Evolutionary conservation across 1,140 invertebrate genomes (phyloP).

Genomic region (Brachionus paranguensis): DNA sequence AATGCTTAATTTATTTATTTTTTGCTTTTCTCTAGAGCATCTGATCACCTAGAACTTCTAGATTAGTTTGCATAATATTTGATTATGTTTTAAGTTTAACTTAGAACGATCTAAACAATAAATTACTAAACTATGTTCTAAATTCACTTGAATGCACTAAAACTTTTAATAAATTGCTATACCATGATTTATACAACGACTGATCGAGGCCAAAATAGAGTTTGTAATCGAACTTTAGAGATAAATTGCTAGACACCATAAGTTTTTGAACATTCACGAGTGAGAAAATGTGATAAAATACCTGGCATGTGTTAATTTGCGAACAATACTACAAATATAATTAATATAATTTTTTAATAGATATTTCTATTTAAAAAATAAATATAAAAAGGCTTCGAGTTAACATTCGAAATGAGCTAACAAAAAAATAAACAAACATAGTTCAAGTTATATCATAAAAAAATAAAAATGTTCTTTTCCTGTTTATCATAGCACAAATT

Average conservation of each 20-base stretch:
- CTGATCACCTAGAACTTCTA: neutral
- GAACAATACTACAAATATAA: too few relatives aligned
- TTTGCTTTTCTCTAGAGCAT: neutral
- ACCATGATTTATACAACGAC: neutral
- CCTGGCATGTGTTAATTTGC: neutral
- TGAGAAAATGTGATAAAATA: neutral
- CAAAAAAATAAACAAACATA: too few relatives aligned
- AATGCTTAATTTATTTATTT: neutral
- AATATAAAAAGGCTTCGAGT: too few relatives aligned
- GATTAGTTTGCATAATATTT: neutral
- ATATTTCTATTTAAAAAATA: too few relatives aligned
- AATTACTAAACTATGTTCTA: neutral
- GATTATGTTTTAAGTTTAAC: neutral
- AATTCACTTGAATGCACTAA: neutral
- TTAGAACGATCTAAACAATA: neutral
- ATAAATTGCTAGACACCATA: neutral
- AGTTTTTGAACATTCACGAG: neutral
- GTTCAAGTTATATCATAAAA: too few relatives aligned
- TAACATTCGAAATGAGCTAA: too few relatives aligned
- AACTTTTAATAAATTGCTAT: neutral
- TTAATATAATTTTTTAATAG: too few relatives aligned
- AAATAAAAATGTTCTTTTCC: too few relatives aligned
- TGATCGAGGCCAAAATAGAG: neutral
- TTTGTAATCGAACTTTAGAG: neutral
- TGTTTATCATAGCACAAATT: too few relatives aligned